These are phyloP conservation scores for Euphydryas editha DNA, from an alignment of 2,888 invertebrate species.

Conservation along the genomic window DNA sequence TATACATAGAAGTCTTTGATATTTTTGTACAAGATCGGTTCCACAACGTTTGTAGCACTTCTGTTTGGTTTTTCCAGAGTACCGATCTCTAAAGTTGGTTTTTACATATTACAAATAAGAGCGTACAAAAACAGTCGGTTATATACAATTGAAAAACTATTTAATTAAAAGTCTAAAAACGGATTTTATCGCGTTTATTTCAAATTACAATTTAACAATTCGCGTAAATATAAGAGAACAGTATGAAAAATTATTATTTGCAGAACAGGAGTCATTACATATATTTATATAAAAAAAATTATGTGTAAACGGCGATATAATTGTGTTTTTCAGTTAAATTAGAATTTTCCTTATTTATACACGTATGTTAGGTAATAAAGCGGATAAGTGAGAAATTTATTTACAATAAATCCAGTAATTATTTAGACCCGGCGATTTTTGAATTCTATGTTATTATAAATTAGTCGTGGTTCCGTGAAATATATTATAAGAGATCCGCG, in stretches of 20 bases:
- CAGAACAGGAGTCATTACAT: not conserved
- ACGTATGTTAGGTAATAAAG: too few species aligned
- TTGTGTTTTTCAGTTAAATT: not conserved
- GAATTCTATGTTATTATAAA: too few species aligned
- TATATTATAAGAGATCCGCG: too few species aligned
- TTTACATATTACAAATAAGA: not conserved
- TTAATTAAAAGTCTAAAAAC: too few species aligned
- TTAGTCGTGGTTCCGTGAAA: too few species aligned
- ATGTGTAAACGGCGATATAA: not conserved
- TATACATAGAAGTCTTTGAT: not conserved
- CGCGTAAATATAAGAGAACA: too few species aligned
- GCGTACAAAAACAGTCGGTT: not conserved
- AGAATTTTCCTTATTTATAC: not conserved
- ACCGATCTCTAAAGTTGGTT: too few species aligned
- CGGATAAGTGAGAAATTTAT: too few species aligned
- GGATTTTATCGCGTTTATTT: too few species aligned
- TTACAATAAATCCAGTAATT: too few species aligned
- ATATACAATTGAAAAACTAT: not conserved
- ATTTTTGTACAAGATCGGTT: not conserved
- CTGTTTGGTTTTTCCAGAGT: not conserved
- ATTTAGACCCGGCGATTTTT: too few species aligned
- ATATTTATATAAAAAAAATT: not conserved
- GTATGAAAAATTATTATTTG: not conserved
- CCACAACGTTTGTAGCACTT: not conserved
- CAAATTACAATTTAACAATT: too few species aligned